Evolutionary conservation across 2,888 invertebrate genomes (phyloP).

Genomic region (Autographa gamma): DNA sequence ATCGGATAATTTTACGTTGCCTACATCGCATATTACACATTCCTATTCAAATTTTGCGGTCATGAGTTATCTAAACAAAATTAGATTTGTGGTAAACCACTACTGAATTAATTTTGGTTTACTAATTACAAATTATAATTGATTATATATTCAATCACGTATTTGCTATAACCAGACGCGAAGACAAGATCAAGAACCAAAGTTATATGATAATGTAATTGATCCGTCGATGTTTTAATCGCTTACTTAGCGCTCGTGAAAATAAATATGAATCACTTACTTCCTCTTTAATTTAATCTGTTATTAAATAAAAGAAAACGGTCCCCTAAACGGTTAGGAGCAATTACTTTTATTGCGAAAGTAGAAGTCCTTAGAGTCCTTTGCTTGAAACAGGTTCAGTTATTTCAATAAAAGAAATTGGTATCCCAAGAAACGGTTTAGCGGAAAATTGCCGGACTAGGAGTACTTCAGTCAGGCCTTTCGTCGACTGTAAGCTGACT

Average conservation of each 20-base stretch:
- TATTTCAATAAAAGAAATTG: conserved; percentile 55
- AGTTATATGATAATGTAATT: too few relatives aligned
- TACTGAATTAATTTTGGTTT: neutral
- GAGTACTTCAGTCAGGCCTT: conserved; percentile 24
- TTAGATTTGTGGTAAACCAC: neutral
- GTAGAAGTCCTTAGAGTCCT: conserved; percentile 16
- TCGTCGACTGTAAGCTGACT: conserved; percentile 12
- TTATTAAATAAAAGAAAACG: conserved; percentile 25
- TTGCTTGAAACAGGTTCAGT: conserved; percentile 30
- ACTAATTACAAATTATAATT: too few relatives aligned
- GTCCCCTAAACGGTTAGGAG: conserved; percentile 15
- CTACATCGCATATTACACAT: too few relatives aligned
- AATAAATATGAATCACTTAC: neutral
- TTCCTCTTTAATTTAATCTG: neutral
- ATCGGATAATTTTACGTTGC: too few relatives aligned
- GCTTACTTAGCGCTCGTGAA: too few relatives aligned
- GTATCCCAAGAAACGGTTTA: conserved; percentile 25
- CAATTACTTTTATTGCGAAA: conserved; percentile 38
- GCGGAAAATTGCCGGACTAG: conserved; percentile 33
- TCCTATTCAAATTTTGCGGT: neutral
- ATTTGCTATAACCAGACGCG: too few relatives aligned
- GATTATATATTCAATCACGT: too few relatives aligned
- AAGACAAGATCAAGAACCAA: too few relatives aligned
- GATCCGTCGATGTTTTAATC: too few relatives aligned
- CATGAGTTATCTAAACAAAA: neutral